phyloP scores from a whole-genome alignment of 1,140 invertebrate genomes.

The Zaprionus tsacasi region DNA sequence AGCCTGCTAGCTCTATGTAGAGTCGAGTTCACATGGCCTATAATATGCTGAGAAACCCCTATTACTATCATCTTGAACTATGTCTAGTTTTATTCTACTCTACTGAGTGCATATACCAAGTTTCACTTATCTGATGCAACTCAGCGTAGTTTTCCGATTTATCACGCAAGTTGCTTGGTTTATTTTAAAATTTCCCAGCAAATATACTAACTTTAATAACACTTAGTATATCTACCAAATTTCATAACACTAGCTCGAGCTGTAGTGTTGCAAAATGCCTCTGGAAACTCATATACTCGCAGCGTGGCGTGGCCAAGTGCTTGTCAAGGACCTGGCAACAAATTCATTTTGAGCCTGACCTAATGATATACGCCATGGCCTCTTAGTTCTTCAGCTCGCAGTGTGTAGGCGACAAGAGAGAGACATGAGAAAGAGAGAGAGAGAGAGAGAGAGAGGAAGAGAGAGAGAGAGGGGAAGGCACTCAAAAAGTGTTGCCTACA shows the following conservation, averaged over 20 bases:
- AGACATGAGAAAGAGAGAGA: neutral
- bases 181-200: neutral
- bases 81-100: neutral
- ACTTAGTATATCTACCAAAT: neutral
- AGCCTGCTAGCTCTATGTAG: neutral
- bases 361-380: constrained; percentile 16
- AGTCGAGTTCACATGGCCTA: neutral
- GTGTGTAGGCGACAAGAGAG: neutral
- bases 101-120: neutral
- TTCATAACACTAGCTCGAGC: neutral
- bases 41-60: too few species aligned
- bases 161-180: neutral
- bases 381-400: neutral
- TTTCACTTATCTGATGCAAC: neutral
- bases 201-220: neutral
- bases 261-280: neutral
- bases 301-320: neutral
- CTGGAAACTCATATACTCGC: neutral
- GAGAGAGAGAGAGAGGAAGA: neutral
- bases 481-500: constrained; percentile 51
- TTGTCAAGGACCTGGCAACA: constrained; percentile 37
- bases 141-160: neutral
- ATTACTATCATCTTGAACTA: too few species aligned
- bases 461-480: neutral
- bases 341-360: constrained; percentile 28